Evolutionary conservation across 2,113 vertebrate species (phyloP), one percentile per base, ranked within the genome.

Genomic region (Rhipidura dahli): DNA sequence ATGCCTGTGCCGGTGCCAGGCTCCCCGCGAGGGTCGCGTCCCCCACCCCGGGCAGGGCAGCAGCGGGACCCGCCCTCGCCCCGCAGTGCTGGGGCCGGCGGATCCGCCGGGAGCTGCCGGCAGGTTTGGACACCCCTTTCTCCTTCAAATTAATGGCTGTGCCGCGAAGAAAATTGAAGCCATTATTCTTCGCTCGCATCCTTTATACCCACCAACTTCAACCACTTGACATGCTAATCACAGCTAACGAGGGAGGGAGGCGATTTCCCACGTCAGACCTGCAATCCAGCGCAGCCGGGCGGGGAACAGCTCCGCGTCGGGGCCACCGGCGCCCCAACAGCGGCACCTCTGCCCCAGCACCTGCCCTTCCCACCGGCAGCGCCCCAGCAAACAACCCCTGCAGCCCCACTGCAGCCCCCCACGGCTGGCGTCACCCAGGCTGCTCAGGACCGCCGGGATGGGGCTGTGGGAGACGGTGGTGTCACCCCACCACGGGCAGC

Each of bases 231-330:
- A 96, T 95, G 94, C 94, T 94, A 96, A 94, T 94, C 96, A 97
- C 96, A 97, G 95, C 96, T 97, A 95, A 96, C 91, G 89, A 94
- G 94, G 91, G 61, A 92, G 91, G 94, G 96, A 94, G 89, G 89
- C 80, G 76, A 93, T 94, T 95, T 90, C 87, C 93, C 89, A 84
- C 69, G 60, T 84, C 95, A 94, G 93, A 90, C 59, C 96, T 8
- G 94, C 92, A 92, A 93, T 90, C 95, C 81, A 40, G 76, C 39
- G 66, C 64, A 65, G 90, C 44, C 10, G 13, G 73, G 51, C 16
- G 81, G 76, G 84, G 69, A 69, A 3, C 91, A 15, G 53, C 64
- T 28, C 70, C 8, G 0, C 14, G 51, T 6, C 3, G 27, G 60
- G 65, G 54, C 24, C 81, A 7, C 49, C 1, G 4, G 42, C 45